Evolutionary conservation across 30 jellyfish, hydroid and myxozoan species (phyloP), one percentile per base, ranked within the genome.

Genomic region (Calvadosia cruxmelitensis): DNA sequence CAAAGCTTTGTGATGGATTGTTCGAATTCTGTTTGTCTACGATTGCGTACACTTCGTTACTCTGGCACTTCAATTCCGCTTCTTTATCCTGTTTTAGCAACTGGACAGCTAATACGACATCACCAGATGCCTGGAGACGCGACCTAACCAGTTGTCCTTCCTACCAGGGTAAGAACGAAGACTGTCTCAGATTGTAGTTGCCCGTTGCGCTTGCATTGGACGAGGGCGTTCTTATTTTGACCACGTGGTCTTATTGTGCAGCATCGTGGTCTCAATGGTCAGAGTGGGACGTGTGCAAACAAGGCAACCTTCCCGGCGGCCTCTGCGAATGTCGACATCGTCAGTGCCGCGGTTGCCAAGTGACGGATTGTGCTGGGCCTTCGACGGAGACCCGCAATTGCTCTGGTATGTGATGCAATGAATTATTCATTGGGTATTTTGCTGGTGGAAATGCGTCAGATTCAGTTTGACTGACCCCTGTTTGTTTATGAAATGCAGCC

Each of bases 251-350:
- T n/a, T n/a, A n/a, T n/a, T 72, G n/a, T 27, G 2, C 31, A 81
- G 93, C 85, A 15, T 68, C 73, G 25, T 82, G 94, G 94, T 33
- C 77, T 0, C 63, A 68, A 0, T 82, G 94, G 94, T 65, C 94
- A 27, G 50, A 64, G 2, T 82, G 94, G 94, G 34, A 35, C 27
- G 67, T 76, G 10, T 82, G 94, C 53, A 33, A 27, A 65, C 74
- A 35, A 30, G 79, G 62, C 63, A 61, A 49, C n/a, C 50, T 32
- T 63, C 68, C 53, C 26, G 88, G 57, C 33, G 69, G 84, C 36
- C 34, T 49, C n/a, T 82, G 94, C 76, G 75, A 82, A 2, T 82
- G 94, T 52, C 68, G 94, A 36, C 67, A 74, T 63, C 63, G 94
- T 52, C 51, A 57, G 2, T 82, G 94, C 63, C 78, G 83, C 24